phyloP scores from a whole-genome alignment of 2,113 vertebrate species.

The Poeciliopsis occidentalis region DNA sequence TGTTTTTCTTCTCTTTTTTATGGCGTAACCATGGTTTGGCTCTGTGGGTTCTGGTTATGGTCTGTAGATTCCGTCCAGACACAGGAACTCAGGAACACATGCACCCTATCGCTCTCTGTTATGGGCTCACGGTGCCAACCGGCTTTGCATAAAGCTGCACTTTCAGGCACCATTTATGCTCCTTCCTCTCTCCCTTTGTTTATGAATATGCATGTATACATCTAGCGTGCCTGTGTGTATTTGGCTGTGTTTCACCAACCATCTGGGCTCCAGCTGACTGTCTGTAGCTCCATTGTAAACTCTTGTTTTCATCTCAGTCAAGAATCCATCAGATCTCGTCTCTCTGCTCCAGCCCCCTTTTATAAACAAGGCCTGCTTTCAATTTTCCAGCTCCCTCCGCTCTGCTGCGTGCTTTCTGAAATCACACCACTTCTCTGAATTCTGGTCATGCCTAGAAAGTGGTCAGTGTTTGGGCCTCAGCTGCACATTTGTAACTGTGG shows the following conservation, averaged over 20 bases:
- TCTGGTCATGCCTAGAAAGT: background rate
- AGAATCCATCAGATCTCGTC: slow-evolving; percentile 31
- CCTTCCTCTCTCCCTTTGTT: background rate
- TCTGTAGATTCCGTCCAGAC: slow-evolving; percentile 52
- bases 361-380: slow-evolving; percentile 55
- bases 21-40: slow-evolving; percentile 43
- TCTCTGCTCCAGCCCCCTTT: slow-evolving; percentile 11
- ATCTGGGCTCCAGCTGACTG: slow-evolving; percentile 67
- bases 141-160: slow-evolving; percentile 9
- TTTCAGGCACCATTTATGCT: background rate
- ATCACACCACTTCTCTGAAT: slow-evolving; percentile 11
- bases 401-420: background rate
- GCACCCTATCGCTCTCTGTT: slow-evolving; percentile 12
- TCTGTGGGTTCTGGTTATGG: slow-evolving; percentile 40
- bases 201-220: background rate
- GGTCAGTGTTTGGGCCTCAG: no score
- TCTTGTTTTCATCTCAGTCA: slow-evolving; percentile 44
- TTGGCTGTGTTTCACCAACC: slow-evolving; percentile 8
- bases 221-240: slow-evolving; percentile 1
- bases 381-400: slow-evolving; percentile 35
- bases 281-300: slow-evolving; percentile 35
- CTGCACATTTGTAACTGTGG: no score
- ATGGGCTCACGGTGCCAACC: slow-evolving; percentile 1
- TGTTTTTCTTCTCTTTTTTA: no score
- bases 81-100: slow-evolving; percentile 41